Base-by-base conservation (phyloP, 1,140 invertebrate genomes). In the Psilanteris sp. region DNA sequence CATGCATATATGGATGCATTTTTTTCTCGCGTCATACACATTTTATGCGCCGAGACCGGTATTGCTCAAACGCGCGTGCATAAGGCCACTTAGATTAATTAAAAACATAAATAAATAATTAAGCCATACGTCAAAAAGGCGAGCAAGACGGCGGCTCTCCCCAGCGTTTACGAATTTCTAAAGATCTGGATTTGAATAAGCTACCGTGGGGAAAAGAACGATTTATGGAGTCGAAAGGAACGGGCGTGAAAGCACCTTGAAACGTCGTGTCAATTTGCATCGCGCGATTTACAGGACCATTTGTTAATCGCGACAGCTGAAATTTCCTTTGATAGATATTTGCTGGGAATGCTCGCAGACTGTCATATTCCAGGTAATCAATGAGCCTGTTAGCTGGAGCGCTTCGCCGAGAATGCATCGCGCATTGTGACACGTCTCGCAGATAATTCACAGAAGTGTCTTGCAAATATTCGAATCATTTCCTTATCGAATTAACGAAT, bases 261-360 rank as follows among this genome's bases (percentile, higher is more conserved):
- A 61, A 71, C 46, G 67, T 54, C 67, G 50, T 31, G 67, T 61
- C 46, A 52, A 71, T 61, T 71, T 61, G 31, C 46, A 3, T 10
- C 5, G 31, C 55, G 31, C 67, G 67, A 71, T 61, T 71, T 52
- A 61, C 27, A 54, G 44, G 24, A 37, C 46, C 67, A 71, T 71
- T 54, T 55, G 36, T 71, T 55, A 62, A 34, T 32, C 22, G 41
- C n/a, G 54, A 37, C 54, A 59, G 50, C 9, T 37, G 14, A 50
- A 54, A 61, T 71, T 43, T 43, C 43, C 41, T 55, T 61, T 24
- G 27, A 31, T 44, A 15, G 15, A 61, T 61, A 52, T 70, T 54
- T 14, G 29, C 54, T 55, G 2, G 5, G 9, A 2, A 31, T 9
- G 8, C 48, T 8, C n/a, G 16, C 5, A 39, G 27, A 36, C 10